phyloP scores from a whole-genome alignment of 2,113 vertebrate genomes.

The Corythornis cristatus region DNA sequence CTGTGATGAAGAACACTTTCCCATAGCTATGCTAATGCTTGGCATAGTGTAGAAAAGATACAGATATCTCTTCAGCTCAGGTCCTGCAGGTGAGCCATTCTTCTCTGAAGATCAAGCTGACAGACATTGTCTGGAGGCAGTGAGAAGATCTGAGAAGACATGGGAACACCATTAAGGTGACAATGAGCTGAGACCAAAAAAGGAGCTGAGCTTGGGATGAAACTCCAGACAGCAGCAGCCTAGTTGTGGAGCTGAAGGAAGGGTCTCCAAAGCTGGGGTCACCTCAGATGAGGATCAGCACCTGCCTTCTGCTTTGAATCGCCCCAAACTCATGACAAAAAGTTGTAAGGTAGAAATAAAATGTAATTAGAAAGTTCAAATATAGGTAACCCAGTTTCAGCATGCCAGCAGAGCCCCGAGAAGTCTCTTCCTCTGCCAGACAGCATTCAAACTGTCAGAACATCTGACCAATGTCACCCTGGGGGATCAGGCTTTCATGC shows the following conservation, averaged over 20 bases:
- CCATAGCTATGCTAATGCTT: not conserved
- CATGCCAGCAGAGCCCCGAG: not conserved
- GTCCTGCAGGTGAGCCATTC: not conserved
- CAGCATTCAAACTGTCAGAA: not conserved
- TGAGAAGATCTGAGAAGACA: not conserved
- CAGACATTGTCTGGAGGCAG: not conserved
- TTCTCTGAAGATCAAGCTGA: not conserved
- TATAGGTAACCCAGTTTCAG: not conserved
- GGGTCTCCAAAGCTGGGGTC: not conserved
- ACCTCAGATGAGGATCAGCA: not conserved
- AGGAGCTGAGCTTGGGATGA: not conserved
- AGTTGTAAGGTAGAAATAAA: not conserved
- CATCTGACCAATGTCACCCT: not conserved
- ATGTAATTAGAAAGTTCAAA: not conserved
- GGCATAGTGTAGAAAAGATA: not conserved
- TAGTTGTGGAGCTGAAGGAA: not conserved
- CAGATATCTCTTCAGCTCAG: not conserved
- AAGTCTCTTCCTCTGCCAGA: not conserved
- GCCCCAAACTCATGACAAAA: not conserved
- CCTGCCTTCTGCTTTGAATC: not conserved
- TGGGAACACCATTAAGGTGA: not conserved
- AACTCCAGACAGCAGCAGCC: not conserved
- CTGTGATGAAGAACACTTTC: not conserved
- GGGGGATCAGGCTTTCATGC: not conserved
- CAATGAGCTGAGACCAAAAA: not conserved